A percentile compares a stretch with the other conserved stretches of the same genome.
These are phyloP conservation scores for Eudyptes chrysolophus DNA, from an alignment of 2,113 vertebrate species.

Conservation along the genomic window DNA sequence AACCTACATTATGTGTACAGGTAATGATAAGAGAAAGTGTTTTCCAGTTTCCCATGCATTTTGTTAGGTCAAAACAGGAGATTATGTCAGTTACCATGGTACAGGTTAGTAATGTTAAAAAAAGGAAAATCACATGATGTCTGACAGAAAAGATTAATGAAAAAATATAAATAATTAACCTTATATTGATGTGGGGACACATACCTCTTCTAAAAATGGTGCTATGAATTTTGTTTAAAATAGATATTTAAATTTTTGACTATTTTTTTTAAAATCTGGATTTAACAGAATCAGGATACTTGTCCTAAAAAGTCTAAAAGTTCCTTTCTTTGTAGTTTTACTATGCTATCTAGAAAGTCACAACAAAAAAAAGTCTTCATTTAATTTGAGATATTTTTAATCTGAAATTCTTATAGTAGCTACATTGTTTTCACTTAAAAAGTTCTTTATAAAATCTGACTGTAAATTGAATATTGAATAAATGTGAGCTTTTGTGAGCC, in stretches of 20 bases:
- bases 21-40: not conserved
- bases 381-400: not conserved
- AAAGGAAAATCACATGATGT: not conserved
- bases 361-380: not conserved
- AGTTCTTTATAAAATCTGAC: constrained; percentile 52
- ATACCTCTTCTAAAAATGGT: not conserved
- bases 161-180: not conserved
- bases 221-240: not conserved
- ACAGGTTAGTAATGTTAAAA: not conserved
- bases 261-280: not conserved
- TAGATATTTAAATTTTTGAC: not conserved
- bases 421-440: constrained; percentile 48
- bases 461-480: constrained; percentile 65
- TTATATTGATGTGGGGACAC: not conserved
- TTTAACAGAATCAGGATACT: not conserved
- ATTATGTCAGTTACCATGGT: not conserved
- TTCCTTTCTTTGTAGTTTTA: constrained; percentile 15
- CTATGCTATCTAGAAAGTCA: not conserved
- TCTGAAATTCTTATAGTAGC: not conserved
- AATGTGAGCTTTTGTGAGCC: constrained; percentile 53
- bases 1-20: not conserved
- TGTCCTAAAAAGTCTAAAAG: constrained; percentile 2
- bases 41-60: not conserved
- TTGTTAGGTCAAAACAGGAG: not conserved
- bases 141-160: not conserved